Percentiles rank a stretch among this genome's conserved stretches.
Evolutionary conservation across 1,140 invertebrate species (phyloP).

Genomic region (Orussus abietinus): DNA sequence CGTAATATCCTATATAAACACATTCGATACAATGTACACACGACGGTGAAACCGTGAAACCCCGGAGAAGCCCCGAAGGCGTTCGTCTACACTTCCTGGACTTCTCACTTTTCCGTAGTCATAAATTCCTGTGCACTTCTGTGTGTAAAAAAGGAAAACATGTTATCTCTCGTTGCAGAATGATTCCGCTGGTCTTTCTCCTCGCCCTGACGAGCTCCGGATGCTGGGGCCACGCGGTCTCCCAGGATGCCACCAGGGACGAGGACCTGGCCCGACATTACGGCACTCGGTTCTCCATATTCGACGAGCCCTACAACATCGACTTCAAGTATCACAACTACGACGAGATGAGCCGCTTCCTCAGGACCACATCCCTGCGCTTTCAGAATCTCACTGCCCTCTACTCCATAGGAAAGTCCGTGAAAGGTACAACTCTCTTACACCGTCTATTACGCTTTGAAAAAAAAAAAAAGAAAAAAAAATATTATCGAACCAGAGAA

Average conservation of each 20-base stretch:
- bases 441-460: too few species aligned
- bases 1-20: too few species aligned
- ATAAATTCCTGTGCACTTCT: too few species aligned
- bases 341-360: slow-evolving; percentile 77
- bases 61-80: too few species aligned
- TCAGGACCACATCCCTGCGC: slow-evolving; percentile 71
- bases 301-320: slow-evolving; percentile 51
- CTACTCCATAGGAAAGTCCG: slow-evolving; percentile 90
- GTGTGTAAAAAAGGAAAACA: too few species aligned
- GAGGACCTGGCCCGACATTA: slow-evolving; percentile 37
- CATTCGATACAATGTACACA: too few species aligned
- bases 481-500: too few species aligned
- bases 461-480: too few species aligned
- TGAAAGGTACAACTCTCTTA: slow-evolving; percentile 85
- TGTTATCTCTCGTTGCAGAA: slow-evolving; percentile 13
- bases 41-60: too few species aligned
- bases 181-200: slow-evolving; percentile 18
- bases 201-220: slow-evolving; percentile 12
- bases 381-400: slow-evolving; percentile 83
- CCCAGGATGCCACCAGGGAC: slow-evolving; percentile 20
- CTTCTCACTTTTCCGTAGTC: too few species aligned
- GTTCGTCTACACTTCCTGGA: too few species aligned
- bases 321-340: slow-evolving; percentile 89
- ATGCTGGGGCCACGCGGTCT: slow-evolving; percentile 11
- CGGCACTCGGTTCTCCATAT: slow-evolving; percentile 39